Evolutionary conservation across 2,888 invertebrate species (phyloP), one percentile per base, ranked within the genome.

Genomic region (Archips xylosteana): DNA sequence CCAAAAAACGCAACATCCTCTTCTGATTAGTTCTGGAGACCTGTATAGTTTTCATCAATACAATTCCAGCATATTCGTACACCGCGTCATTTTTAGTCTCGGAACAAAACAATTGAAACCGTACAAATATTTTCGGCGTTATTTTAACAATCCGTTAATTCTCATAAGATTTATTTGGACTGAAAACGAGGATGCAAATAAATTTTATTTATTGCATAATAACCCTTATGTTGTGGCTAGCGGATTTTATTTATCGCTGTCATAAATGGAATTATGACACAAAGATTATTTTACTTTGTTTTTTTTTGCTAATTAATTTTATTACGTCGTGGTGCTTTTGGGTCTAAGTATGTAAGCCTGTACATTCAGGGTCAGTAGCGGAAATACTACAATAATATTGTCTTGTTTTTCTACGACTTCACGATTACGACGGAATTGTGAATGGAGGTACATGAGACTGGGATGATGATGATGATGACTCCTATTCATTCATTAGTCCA

Each of bases 171-270:
- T 71, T 71, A 71, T 71, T 71, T 62, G 15, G 15, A 66, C 66
- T 66, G 60, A 32, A 59, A 54, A 61, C 15, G 61, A 12, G 71
- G 34, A 32, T 67, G 39, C 66, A 67, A 66, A 67, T 62, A 62
- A 67, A 71, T 62, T 54, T 54, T 45, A 62, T 72, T 72, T 62
- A 67, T 62, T 51, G 71, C 71, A 62, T 67, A 72, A 72, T 67
- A 67, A 67, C 67, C 71, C 67, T 67, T 62, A 72, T 57, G 71
- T 57, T 72, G 62, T 61, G 67, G 71, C 54, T 67, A 62, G 54
- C 34, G 62, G 61, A 36, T 62, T 62, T 72, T 62, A 72, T 72
- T 72, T 72, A 72, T 72, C 45, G 67, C 61, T 67, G 71, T 72
- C 65, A 67, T 71, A 67, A 71, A 67, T 54, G 54, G 51, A n/a